Percentiles rank a stretch among this genome's conserved stretches.
Conservation (phyloP, 2,113 vertebrate species). For the Melanostigma gelatinosum region DNA sequence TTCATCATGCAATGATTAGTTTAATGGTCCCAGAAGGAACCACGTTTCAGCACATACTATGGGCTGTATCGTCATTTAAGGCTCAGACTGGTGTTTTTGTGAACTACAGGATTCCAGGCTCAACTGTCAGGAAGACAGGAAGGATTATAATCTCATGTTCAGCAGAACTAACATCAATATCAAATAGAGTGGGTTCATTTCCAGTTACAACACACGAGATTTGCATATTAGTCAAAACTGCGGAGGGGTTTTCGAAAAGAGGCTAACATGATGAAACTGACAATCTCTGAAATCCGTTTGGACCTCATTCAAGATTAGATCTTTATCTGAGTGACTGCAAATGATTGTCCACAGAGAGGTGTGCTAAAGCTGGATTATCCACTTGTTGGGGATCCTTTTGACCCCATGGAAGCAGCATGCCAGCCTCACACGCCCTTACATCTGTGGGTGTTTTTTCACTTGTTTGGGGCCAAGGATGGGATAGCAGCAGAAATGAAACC, state of each 20-base stretch:
- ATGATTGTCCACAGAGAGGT: conserved; percentile 82
- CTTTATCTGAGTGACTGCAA: conserved; percentile 77
- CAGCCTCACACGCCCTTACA: conserved; percentile 70
- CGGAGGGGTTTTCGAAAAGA: conserved; percentile 67
- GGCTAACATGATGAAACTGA: conserved; percentile 74
- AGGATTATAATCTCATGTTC: conserved; percentile 40
- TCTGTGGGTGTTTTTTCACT: conserved; percentile 73
- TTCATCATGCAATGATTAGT: not conserved
- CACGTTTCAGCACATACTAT: not conserved
- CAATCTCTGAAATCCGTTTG: conserved; percentile 80
- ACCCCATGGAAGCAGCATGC: conserved; percentile 65
- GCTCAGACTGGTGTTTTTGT: conserved; percentile 32
- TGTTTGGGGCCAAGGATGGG: conserved; percentile 45
- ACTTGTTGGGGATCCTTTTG: conserved; percentile 77
- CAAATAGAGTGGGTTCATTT: conserved; percentile 35
- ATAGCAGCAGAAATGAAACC: conserved; percentile 68
- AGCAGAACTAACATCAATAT: conserved; percentile 42
- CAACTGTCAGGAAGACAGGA: conserved; percentile 35
- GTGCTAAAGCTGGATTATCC: conserved; percentile 83
- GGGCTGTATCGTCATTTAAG: conserved; percentile 10
- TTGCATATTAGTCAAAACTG: conserved; percentile 46
- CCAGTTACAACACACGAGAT: conserved; percentile 51
- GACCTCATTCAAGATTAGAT: conserved; percentile 75
- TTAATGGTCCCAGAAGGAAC: not conserved
- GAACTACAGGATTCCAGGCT: conserved; percentile 18